Evolutionary conservation across 2,888 invertebrate genomes (phyloP), one percentile per base, ranked within the genome.

Genomic region (Ophion costatus): DNA sequence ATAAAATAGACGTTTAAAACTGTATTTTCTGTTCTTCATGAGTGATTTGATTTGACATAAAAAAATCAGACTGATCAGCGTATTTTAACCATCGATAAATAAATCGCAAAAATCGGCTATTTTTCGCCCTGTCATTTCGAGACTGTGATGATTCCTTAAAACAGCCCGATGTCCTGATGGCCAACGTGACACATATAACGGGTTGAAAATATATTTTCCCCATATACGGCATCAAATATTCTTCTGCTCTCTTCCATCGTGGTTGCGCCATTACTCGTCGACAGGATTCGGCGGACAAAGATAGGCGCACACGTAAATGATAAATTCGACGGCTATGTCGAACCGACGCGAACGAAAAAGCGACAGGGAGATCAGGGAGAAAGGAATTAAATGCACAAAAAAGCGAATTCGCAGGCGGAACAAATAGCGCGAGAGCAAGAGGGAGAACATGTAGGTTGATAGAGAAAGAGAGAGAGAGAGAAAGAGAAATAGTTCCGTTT

Each of bases 361-460:
- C 42, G 29, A 71, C 29, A 61, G 63, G 38, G 38, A 45, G 78
- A 81, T 66, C 78, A 63, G 74, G 78, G 78, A 81, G 78, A 84
- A 84, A 84, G 79, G 79, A 82, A 82, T 82, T 82, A 84, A 84
- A 84, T 24, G 79, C 51, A 84, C 75, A 84, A 82, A 81, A 45
- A 82, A 84, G 78, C 71, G 82, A 81, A 79, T 82, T 79, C 75
- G 71, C 75, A 81, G 78, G 70, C 75, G 33, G 17, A 75, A 74
- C 63, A 67, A 4, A 42, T 59, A 20, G 67, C 14, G 61, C 14
- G 24, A 51, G n/a, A 38, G 64, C 10, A 51, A 56, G 9, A 57
- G 67, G 22, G 56, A 56, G 45, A 57, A 24, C 14, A 45, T 45
- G 14, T 45, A 45, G 10, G 45, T 14, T 45, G 45, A 45, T 45